Percentiles rank a stretch among this genome's conserved stretches.
Conservation (phyloP, 1,140 invertebrate species). For the Octopus sinensis region DNA sequence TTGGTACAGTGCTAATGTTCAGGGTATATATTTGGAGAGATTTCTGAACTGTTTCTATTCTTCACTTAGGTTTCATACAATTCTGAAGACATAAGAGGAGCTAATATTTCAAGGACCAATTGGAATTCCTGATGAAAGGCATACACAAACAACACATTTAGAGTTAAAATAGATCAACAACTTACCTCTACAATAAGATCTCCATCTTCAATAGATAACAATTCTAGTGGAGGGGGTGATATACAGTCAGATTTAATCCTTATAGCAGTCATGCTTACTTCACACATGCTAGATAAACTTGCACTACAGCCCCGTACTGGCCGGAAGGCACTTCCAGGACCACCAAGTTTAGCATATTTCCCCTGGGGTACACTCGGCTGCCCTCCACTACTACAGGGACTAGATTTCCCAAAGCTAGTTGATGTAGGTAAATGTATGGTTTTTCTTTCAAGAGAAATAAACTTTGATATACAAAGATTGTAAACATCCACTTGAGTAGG, state of each 20-base stretch:
- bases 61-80: no score
- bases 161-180: background rate
- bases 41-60: no score
- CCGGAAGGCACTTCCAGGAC: slow-evolving; percentile 40
- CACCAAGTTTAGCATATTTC: slow-evolving; percentile 31
- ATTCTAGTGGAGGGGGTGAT: slow-evolving; percentile 4
- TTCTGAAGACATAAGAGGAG: no score
- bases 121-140: no score
- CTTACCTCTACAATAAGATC: slow-evolving; percentile 25
- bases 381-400: background rate
- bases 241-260: slow-evolving; percentile 1
- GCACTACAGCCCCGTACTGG: slow-evolving; percentile 28
- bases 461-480: background rate
- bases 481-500: background rate
- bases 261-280: slow-evolving; percentile 10
- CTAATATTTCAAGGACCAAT: no score
- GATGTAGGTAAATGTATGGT: background rate
- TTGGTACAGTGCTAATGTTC: no score
- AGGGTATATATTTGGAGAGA: no score
- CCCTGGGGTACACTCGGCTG: slow-evolving; percentile 22
- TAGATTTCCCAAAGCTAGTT: background rate
- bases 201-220: slow-evolving; percentile 18
- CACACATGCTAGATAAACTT: slow-evolving; percentile 1
- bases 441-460: background rate
- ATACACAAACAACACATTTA: background rate